A percentile compares a stretch with the other conserved stretches of the same genome.
Evolutionary conservation across 2,888 invertebrate genomes (phyloP).

Genomic region (Macropis europaea): DNA sequence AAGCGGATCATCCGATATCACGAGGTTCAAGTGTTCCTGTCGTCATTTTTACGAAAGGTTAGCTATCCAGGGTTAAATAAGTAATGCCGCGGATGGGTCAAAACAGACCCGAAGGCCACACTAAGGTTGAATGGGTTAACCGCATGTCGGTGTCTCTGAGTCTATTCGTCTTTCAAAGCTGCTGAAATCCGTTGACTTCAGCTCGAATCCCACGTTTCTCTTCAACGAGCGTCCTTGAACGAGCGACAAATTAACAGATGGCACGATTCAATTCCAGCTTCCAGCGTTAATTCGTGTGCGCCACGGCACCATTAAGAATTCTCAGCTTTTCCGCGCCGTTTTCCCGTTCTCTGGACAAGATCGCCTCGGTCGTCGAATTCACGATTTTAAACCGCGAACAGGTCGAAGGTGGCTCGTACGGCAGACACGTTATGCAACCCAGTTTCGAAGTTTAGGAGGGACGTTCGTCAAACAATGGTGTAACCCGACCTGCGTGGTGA

Average conservation of each 20-base stretch:
- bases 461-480: conserved; percentile 62
- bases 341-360: no score
- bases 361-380: background rate
- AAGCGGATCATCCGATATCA: no score
- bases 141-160: no score
- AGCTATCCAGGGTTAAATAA: no score
- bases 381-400: background rate
- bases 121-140: no score
- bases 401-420: conserved; percentile 12
- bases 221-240: background rate
- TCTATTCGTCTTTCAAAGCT: no score
- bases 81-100: no score
- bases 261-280: background rate
- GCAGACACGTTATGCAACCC: conserved; percentile 58
- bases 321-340: no score
- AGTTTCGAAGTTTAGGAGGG: conserved; percentile 57
- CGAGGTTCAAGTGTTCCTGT: no score
- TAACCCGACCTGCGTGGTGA: conserved; percentile 61
- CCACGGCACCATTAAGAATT: no score
- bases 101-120: no score
- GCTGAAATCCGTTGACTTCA: background rate
- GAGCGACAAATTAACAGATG: background rate
- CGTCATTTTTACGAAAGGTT: no score
- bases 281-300: conserved; percentile 4
- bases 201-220: background rate